Evolutionary conservation across 1,140 invertebrate genomes (phyloP).

Genomic region (Temnothorax longispinosus): DNA sequence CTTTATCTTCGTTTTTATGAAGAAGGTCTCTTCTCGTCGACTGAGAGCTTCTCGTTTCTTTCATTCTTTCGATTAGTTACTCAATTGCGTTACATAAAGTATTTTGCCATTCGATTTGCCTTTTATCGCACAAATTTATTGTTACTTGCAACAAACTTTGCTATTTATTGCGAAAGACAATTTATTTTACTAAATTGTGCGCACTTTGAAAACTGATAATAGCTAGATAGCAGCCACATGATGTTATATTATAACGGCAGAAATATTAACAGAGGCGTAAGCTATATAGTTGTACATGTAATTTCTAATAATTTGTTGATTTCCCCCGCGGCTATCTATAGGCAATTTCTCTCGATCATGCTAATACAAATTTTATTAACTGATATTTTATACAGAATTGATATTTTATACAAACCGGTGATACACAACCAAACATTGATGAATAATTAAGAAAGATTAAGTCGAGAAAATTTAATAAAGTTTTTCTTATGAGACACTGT

Average conservation of each 20-base stretch:
- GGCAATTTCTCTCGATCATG: background rate
- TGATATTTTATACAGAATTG: background rate
- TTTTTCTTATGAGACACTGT: no score
- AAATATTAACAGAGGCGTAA: background rate
- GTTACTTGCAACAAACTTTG: background rate
- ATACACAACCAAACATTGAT: background rate
- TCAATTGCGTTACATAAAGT: constrained; percentile 10
- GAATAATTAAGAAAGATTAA: background rate
- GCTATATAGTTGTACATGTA: background rate
- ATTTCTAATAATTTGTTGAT: constrained; percentile 32
- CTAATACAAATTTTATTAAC: background rate
- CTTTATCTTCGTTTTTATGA: background rate
- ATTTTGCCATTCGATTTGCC: background rate
- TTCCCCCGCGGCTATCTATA: background rate
- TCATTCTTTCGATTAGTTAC: background rate
- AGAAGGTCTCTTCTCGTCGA: background rate
- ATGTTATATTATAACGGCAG: background rate
- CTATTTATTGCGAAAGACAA: constrained; percentile 11
- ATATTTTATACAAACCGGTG: background rate
- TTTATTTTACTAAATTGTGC: background rate
- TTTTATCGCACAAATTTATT: constrained; percentile 16
- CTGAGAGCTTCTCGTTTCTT: background rate
- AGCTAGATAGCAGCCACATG: background rate
- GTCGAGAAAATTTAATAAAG: background rate
- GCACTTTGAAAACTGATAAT: background rate